Conservation (phyloP, 2,888 invertebrate genomes). For the Pristionchus japonicus region DNA sequence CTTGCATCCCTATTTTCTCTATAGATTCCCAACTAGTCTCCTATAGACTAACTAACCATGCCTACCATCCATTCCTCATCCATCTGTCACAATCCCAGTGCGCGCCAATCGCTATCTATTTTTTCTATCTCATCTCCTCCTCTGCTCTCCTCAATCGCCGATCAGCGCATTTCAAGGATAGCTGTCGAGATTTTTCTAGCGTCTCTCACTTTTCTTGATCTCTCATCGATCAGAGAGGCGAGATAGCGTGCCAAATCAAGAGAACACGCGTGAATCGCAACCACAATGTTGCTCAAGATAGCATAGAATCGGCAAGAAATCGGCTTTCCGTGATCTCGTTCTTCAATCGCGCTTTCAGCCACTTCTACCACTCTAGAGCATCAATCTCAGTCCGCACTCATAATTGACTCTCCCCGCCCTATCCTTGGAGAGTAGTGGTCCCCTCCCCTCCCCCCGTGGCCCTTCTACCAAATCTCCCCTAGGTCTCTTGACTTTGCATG, state of each 20-base stretch:
- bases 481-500: neutral
- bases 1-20: no score
- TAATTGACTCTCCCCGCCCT: neutral
- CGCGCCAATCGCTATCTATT: neutral
- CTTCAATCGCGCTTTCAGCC: no score
- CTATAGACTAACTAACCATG: neutral
- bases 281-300: no score
- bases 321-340: no score
- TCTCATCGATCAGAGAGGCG: no score
- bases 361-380: no score
- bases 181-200: neutral
- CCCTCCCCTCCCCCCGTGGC: neutral
- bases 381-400: neutral
- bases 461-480: neutral
- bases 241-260: no score
- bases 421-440: neutral
- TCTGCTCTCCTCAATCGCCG: neutral
- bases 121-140: constrained; percentile 24
- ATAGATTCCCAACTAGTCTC: neutral
- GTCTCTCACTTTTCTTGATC: neutral
- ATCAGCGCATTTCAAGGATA: neutral
- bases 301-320: no score
- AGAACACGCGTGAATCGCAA: neutral
- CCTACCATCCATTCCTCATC: neutral
- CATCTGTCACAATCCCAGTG: neutral